Evolutionary conservation across 2,113 vertebrate species (phyloP).

Genomic region (Phalacrocorax brasilianus): DNA sequence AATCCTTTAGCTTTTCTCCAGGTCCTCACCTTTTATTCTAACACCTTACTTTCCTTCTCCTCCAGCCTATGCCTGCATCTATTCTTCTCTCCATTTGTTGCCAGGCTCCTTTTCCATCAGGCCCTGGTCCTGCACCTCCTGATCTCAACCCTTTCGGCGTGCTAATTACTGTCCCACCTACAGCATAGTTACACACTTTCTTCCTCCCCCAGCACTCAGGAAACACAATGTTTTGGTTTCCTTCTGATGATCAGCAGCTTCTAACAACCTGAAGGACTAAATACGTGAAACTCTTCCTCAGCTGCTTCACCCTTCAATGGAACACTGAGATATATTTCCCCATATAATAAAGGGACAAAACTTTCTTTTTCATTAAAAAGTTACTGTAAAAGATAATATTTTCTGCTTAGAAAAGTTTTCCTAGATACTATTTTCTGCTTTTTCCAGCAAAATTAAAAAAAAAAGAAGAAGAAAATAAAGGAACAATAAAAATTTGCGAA

Average conservation of each 20-base stretch:
- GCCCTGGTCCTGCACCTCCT: neutral
- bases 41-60: neutral
- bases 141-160: neutral
- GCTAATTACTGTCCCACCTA: neutral
- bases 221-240: neutral
- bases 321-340: neutral
- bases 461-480: neutral
- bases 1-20: neutral
- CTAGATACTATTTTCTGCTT: neutral
- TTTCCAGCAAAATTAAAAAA: neutral
- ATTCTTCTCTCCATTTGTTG: neutral
- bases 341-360: neutral
- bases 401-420: neutral
- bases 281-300: accelerated
- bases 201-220: neutral
- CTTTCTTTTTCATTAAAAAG: neutral
- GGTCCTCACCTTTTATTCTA: neutral
- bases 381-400: neutral
- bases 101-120: neutral
- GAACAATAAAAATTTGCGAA: neutral
- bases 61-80: neutral
- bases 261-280: neutral
- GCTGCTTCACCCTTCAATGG: neutral
- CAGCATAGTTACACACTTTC: neutral
- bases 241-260: neutral